Percentiles rank a stretch among this genome's conserved stretches.
These are phyloP conservation scores for Sebastes matsubarae DNA, from an alignment of 2,797 vertebrate species.

Conservation along the genomic window DNA sequence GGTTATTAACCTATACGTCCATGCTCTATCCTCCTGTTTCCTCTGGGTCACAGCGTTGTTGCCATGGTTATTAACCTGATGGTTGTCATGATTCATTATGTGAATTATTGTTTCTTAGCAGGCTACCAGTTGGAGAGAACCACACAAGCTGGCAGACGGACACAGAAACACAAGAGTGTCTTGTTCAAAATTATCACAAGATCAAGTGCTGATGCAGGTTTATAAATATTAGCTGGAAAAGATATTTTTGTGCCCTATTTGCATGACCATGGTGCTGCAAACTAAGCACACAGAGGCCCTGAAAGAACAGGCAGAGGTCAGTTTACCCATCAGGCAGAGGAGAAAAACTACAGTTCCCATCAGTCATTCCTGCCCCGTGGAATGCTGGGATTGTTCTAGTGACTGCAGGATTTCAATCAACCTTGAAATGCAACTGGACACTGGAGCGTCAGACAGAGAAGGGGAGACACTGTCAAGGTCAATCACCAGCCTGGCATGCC, in stretches of 20 bases:
- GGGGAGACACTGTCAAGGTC: constrained; percentile 75
- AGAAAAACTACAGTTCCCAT: constrained; percentile 57
- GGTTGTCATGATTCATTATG: constrained; percentile 59
- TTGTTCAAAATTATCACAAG: constrained; percentile 56
- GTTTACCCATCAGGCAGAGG: not conserved
- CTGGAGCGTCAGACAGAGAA: constrained; percentile 59
- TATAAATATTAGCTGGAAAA: constrained; percentile 21
- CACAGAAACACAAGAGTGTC: constrained; percentile 32
- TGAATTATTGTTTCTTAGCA: constrained; percentile 69
- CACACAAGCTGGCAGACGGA: constrained; percentile 5
- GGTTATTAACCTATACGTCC: constrained; percentile 51
- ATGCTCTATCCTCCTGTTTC: constrained; percentile 18
- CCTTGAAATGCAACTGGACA: constrained; percentile 75
- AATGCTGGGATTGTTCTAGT: constrained; percentile 71
- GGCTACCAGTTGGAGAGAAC: constrained; percentile 33
- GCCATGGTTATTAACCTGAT: constrained; percentile 64
- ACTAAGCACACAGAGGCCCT: not conserved
- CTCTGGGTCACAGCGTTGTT: constrained; percentile 38
- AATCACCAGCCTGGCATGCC: constrained; percentile 66
- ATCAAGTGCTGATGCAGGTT: constrained; percentile 45
- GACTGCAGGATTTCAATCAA: constrained; percentile 73
- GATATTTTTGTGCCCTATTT: not conserved
- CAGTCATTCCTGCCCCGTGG: constrained; percentile 44
- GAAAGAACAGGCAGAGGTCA: constrained; percentile 17
- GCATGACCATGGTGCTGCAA: constrained; percentile 6